Conservation (phyloP, 1,140 invertebrate species). For the Nasonia giraulti region DNA sequence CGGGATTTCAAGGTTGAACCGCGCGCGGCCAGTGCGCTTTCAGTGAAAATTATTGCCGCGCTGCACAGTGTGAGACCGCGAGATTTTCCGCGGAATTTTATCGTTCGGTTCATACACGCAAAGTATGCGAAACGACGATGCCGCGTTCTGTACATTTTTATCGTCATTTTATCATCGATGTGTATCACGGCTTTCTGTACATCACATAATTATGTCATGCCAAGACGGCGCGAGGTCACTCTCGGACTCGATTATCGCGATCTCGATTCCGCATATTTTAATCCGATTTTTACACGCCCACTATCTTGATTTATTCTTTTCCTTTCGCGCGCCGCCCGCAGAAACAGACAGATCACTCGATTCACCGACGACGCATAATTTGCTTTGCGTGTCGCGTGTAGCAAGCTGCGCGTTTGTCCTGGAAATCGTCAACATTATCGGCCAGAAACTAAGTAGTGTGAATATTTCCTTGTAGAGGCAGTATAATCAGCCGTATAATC, state of each 20-base stretch:
- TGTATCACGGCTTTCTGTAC: not conserved
- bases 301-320: not conserved
- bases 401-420: too few species aligned
- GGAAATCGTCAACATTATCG: too few species aligned
- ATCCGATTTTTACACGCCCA: not conserved
- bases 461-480: not conserved
- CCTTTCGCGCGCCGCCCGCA: too few species aligned
- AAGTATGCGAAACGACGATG: too few species aligned
- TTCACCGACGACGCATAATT: too few species aligned
- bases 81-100: too few species aligned
- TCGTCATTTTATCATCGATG: too few species aligned
- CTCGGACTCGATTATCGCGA: not conserved
- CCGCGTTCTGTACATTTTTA: too few species aligned
- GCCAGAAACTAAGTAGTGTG: not conserved
- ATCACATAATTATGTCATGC: not conserved
- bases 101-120: too few species aligned
- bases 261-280: not conserved
- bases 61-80: too few species aligned
- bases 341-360: not conserved
- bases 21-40: not conserved
- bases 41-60: not conserved
- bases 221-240: not conserved
- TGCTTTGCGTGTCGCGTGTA: too few species aligned
- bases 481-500: not conserved
- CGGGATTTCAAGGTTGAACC: conserved; percentile 1